Evolutionary conservation across 2,113 vertebrate species (phyloP).

Genomic region (Corythornis madagascariensis): DNA sequence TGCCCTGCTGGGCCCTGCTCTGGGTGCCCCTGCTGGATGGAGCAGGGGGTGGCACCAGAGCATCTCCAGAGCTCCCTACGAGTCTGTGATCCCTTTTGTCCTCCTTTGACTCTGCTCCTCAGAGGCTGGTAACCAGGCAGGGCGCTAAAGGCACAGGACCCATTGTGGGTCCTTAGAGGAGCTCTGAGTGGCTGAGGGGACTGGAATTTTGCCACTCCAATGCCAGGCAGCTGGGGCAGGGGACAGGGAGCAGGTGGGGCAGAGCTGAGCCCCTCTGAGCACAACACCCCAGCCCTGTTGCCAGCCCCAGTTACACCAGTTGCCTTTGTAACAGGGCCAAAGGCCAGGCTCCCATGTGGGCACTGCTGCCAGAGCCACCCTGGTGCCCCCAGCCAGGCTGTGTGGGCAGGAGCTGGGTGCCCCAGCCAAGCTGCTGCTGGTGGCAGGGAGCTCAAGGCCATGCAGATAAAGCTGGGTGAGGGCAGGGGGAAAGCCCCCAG

Average conservation of each 20-base stretch:
- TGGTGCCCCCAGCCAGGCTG: neutral
- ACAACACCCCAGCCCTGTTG: neutral
- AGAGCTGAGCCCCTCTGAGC: neutral
- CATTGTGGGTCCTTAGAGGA: neutral
- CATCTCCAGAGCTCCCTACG: neutral
- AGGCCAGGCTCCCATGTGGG: fast-evolving
- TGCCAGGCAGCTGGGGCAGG: neutral
- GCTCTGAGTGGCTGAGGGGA: fast-evolving
- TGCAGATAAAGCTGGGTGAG: fast-evolving
- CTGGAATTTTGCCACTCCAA: neutral
- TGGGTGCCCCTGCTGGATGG: too few relatives aligned
- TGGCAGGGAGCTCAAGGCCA: neutral
- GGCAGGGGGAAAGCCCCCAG: fast-evolving
- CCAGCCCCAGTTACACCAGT: neutral
- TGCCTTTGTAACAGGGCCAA: fast-evolving
- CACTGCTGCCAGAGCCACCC: neutral
- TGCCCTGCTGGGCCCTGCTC: too few relatives aligned
- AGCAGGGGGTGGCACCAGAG: too few relatives aligned
- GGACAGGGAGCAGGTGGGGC: neutral
- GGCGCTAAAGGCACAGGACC: neutral
- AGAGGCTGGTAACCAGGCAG: neutral
- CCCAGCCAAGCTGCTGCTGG: neutral
- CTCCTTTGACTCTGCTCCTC: neutral
- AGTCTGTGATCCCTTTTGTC: neutral
- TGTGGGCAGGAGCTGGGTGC: fast-evolving